Conservation (phyloP, 2,113 vertebrate genomes). For the Rhabdornis inornatus region DNA sequence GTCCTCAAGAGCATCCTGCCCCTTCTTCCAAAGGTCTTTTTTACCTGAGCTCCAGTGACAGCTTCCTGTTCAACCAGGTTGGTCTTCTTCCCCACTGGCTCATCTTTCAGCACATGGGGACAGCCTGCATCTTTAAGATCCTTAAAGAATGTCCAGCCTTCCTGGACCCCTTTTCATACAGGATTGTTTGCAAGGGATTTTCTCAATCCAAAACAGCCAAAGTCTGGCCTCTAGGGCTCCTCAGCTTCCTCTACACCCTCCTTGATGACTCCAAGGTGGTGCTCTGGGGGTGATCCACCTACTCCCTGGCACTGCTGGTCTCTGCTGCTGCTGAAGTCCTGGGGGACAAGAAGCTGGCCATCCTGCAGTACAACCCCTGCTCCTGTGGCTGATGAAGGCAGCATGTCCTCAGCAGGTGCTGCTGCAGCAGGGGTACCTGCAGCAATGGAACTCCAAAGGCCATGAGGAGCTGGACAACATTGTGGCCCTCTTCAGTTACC, state of each 20-base stretch:
- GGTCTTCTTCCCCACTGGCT: neutral
- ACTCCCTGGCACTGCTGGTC: slow-evolving; percentile 77
- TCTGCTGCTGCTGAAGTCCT: slow-evolving; percentile 77
- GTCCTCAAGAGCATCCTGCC: neutral
- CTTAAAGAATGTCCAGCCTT: neutral
- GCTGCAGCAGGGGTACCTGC: slow-evolving; percentile 69
- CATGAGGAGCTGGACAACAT: slow-evolving; percentile 82
- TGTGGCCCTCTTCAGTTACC: slow-evolving; percentile 79
- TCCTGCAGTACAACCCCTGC: slow-evolving; percentile 79
- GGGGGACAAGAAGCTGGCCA: slow-evolving; percentile 77
- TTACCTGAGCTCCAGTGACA: neutral
- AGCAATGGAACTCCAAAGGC: slow-evolving; percentile 81
- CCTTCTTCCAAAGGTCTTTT: neutral
- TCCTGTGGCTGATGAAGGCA: slow-evolving; percentile 78
- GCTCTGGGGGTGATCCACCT: slow-evolving; percentile 81
- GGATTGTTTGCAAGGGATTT: neutral
- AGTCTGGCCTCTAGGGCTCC: slow-evolving; percentile 55
- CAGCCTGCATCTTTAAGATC: neutral
- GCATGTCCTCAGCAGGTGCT: slow-evolving; percentile 79
- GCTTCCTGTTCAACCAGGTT: neutral
- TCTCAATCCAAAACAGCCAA: neutral
- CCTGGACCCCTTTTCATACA: neutral
- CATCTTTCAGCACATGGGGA: neutral
- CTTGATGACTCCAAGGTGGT: slow-evolving; percentile 82
- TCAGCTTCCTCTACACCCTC: slow-evolving; percentile 77